Evolutionary conservation across 2,113 vertebrate species (phyloP).

Genomic region (Tyrannus savana): DNA sequence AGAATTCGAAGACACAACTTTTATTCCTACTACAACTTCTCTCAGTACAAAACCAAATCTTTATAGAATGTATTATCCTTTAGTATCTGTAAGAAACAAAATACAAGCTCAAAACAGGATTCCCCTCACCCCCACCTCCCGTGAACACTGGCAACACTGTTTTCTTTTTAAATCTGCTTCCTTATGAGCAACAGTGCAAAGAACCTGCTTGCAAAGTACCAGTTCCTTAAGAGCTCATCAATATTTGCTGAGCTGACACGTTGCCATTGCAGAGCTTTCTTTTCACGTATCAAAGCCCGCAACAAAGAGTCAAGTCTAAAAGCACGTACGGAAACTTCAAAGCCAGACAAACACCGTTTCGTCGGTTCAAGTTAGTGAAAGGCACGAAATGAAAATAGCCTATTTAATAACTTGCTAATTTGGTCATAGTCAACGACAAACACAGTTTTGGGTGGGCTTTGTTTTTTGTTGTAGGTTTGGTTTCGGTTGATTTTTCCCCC

Average conservation of each 20-base stretch:
- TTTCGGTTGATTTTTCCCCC: neutral
- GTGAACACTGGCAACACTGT: rapidly evolving
- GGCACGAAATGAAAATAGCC: neutral
- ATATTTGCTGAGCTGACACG: neutral
- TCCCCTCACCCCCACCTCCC: too few species aligned
- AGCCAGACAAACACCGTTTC: neutral
- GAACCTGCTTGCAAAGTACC: neutral
- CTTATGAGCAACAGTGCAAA: neutral
- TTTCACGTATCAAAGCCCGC: neutral
- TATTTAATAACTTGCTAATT: neutral
- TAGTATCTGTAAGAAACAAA: neutral
- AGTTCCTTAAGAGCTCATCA: neutral
- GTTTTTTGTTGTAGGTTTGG: neutral
- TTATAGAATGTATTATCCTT: neutral
- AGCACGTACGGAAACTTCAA: neutral
- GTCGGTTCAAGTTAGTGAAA: neutral
- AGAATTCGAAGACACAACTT: neutral
- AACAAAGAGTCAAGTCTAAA: neutral
- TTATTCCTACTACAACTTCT: neutral
- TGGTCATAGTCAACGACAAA: neutral
- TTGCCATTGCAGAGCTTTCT: neutral
- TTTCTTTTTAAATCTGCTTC: neutral
- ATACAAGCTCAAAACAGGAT: neutral
- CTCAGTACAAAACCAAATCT: neutral
- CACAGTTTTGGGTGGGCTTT: neutral